Base-by-base conservation (phyloP, 2,888 invertebrate species). In the Timema podura region DNA sequence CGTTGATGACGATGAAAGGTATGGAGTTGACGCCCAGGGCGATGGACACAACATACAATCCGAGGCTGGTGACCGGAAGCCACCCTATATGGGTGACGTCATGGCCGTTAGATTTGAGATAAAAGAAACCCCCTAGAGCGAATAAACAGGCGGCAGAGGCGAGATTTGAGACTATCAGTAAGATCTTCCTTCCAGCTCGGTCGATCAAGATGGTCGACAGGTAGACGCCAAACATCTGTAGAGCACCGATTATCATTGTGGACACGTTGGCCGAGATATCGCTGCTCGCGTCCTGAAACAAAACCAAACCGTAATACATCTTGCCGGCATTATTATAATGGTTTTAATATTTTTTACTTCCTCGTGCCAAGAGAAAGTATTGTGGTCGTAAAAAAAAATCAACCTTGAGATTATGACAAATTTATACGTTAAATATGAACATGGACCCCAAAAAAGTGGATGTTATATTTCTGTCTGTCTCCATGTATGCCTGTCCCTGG, bases 141-240 rank as follows among this genome's bases (percentile, higher is more conserved):
- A n/a, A 11, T 5, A 61, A 45, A 13, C 44, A 13, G 61, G 30
- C 6, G 6, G 44, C 61, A 77, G 80, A 79, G 2, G 77, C 67
- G 2, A 78, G 51, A 48, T 83, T 82, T 5, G 82, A 83, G 45
- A 80, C 70, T 5, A 84, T 76, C 5, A 85, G 77, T 6, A 85
- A 78, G 15, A 80, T 76, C 69, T 81, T 79, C 61, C 85, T 74
- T 2, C 85, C 85, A 15, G 79, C 79, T 54, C 77, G 78, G 73
- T 85, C 85, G 2, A 80, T 78, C 1, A 79, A 70, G 6, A 77
- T 64, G 5, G 76, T 74, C 0, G 79, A 77, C 46, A 76, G 68
- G 64, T 75, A 74, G 11, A 80, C 77, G 0, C 77, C 76, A 6
- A 73, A 61, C 5, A 80, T 74, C 74, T 81, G 84, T 0, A 84